Evolutionary conservation across 2,797 vertebrate species (phyloP), one percentile per base, ranked within the genome.

Genomic region (Sorex maritimensis): DNA sequence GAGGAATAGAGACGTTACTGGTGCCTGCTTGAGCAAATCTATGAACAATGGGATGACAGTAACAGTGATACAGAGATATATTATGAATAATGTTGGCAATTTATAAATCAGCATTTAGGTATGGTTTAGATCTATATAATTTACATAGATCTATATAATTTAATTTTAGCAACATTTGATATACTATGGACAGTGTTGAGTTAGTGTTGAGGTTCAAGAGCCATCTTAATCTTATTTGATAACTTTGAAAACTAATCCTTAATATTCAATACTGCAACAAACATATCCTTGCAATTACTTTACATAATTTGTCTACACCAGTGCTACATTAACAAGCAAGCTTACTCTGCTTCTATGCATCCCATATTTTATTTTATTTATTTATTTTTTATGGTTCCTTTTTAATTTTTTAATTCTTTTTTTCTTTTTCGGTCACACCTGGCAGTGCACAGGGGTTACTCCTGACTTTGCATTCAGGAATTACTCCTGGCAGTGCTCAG

Each of bases 201-300:
- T 44, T 44, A 14, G 52, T 55, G 13, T 55, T 14, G 13, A 55
- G 52, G 52, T 13, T 55, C 17, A 17, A 67, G 41, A 19, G 79
- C n/a, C 86, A n/a, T 41, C 61, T 38, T 85, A n/a, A 88, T 3
- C 19, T 78, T 83, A 88, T 28, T 88, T 84, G 24, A 0, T 87
- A 81, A 30, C 28, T 90, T 84, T 4, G 68, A 67, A 91, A 75
- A 41, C 74, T 28, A 41, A 89, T 75, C 74, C 34, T 90, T 72
- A 65, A 55, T 13, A 55, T 55, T 15, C 81, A 81, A 78, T 1
- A 5, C 79, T 49, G n/a, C 61, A 10, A n/a, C 0, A 46, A 74
- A 44, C 23, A 2, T 55, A 49, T 26, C 19, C 71, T 58, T 65
- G 6, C 6, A 69, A 34, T 79, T 5, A 21, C 28, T 61, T 77